Evolutionary conservation across 2,888 invertebrate genomes (phyloP).

Genomic region (Pogonocherus hispidulus): DNA sequence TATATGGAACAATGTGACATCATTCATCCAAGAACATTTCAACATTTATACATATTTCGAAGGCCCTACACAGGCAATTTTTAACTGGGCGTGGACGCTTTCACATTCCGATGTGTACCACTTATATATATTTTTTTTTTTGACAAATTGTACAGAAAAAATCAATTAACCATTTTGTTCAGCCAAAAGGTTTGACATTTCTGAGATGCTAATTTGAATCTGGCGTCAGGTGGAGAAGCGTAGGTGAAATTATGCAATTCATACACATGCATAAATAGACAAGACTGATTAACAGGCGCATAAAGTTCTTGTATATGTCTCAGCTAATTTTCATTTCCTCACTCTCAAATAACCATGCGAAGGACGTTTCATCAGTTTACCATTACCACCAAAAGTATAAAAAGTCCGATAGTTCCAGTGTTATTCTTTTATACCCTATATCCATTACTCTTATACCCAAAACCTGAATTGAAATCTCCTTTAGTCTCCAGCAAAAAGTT

Average conservation of each 20-base stretch:
- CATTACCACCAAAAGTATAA: no score
- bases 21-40: neutral
- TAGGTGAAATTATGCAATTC: neutral
- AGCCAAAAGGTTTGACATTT: constrained; percentile 12
- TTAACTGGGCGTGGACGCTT: neutral
- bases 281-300: no score
- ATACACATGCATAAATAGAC: neutral
- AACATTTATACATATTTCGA: neutral
- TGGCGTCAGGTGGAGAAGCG: neutral
- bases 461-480: no score
- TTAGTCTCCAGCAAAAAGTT: no score
- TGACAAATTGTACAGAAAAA: neutral
- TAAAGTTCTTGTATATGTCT: no score
- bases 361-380: no score
- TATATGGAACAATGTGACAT: no score
- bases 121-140: neutral
- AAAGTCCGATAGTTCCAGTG: no score
- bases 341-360: no score
- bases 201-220: neutral
- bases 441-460: no score
- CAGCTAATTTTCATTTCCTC: no score
- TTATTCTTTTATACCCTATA: no score
- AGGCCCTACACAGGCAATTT: neutral
- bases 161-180: neutral
- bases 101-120: neutral